Evolutionary conservation across 1,140 invertebrate species (phyloP).

Genomic region (Mizuhopecten yessoensis): DNA sequence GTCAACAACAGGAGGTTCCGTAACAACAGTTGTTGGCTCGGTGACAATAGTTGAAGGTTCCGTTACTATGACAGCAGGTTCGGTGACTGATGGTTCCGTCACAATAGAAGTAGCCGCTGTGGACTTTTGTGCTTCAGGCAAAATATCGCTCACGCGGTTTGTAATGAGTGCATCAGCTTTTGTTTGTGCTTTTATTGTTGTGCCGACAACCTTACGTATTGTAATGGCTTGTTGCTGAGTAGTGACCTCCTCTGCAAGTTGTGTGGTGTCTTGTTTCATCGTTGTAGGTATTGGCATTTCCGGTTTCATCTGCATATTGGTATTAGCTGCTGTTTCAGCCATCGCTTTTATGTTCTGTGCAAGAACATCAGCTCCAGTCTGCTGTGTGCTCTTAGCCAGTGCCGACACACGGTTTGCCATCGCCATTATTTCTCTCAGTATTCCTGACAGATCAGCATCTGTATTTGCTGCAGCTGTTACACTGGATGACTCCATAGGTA

Average conservation of each 20-base stretch:
- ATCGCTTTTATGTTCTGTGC: not conserved
- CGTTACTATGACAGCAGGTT: not conserved
- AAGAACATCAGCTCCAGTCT: constrained; percentile 10
- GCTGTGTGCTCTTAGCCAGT: constrained; percentile 21
- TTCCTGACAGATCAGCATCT: not conserved
- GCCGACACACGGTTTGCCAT: constrained; percentile 9
- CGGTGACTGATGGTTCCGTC: not conserved
- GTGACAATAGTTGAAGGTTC: not conserved
- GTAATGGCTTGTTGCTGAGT: not conserved
- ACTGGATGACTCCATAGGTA: not conserved
- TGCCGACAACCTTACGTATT: not conserved
- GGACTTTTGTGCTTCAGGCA: not conserved
- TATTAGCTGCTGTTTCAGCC: not conserved
- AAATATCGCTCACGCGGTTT: not conserved
- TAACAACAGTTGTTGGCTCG: not conserved
- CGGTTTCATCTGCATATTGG: not conserved
- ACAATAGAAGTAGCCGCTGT: not conserved
- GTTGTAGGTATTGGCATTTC: not conserved
- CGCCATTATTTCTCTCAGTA: not conserved
- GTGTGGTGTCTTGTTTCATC: not conserved
- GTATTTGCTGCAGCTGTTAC: not conserved
- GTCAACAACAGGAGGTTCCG: not conserved
- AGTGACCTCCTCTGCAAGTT: not conserved
- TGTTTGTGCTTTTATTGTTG: not conserved
- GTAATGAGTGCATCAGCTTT: not conserved